A percentile compares a stretch with the other conserved stretches of the same genome.
These are phyloP conservation scores for Danionella cerebrum DNA, from an alignment of 2,113 vertebrate species.

Conservation along the genomic window DNA sequence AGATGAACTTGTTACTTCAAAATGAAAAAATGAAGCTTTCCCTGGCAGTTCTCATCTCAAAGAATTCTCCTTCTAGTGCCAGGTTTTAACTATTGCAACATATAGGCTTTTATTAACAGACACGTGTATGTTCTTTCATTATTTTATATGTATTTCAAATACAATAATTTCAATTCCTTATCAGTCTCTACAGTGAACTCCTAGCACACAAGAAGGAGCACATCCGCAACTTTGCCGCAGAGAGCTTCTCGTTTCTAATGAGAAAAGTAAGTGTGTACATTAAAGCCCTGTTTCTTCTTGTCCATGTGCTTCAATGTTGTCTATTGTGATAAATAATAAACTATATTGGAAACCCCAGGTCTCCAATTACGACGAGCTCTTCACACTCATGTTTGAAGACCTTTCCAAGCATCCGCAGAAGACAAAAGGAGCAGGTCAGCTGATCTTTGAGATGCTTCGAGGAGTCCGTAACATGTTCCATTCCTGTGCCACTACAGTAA, in stretches of 20 bases:
- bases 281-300: too few species aligned
- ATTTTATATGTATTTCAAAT: too few species aligned
- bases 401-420: conserved; percentile 75
- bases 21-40: too few species aligned
- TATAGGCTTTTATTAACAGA: too few species aligned
- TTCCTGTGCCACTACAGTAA: conserved; percentile 78
- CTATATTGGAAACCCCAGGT: too few species aligned
- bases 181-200: conserved; percentile 85
- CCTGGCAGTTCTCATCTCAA: too few species aligned
- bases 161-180: conserved; percentile 17
- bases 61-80: too few species aligned
- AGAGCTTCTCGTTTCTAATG: conserved; percentile 96
- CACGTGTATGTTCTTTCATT: too few species aligned
- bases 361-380: conserved; percentile 75
- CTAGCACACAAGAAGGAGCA: conserved; percentile 89
- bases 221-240: conserved; percentile 92
- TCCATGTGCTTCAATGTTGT: not conserved
- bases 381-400: conserved; percentile 80
- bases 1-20: too few species aligned
- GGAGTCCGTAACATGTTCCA: conserved; percentile 93
- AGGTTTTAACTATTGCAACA: too few species aligned
- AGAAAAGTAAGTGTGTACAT: conserved; percentile 75
- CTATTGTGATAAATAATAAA: too few species aligned
- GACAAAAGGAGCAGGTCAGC: conserved; percentile 79
- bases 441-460: conserved; percentile 94